phyloP scores from a whole-genome alignment of 92 coral and sea anemone species.

The Palythoa grandiflora region DNA sequence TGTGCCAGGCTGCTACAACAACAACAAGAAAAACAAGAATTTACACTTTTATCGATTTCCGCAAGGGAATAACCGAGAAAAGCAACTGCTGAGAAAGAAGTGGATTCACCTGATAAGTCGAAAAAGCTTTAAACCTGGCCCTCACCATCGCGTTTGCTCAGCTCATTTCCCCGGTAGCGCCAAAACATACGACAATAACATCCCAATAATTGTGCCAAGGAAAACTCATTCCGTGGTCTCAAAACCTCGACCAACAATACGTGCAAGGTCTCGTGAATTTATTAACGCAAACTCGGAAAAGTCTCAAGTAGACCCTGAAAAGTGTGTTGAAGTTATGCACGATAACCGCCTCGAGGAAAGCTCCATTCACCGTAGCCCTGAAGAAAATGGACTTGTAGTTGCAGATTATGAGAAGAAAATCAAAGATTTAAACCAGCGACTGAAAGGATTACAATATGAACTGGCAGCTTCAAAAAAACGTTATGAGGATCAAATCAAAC shows the following conservation, averaged over 20 bases:
- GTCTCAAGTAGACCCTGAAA: background rate
- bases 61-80: background rate
- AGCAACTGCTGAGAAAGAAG: background rate
- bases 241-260: background rate
- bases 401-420: slow-evolving; percentile 8
- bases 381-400: slow-evolving; percentile 7
- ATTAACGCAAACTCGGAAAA: slow-evolving; percentile 1
- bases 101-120: slow-evolving; percentile 1
- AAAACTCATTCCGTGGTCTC: background rate
- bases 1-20: slow-evolving; percentile 4
- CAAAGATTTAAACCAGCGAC: slow-evolving; percentile 19
- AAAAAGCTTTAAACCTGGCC: slow-evolving; percentile 1
- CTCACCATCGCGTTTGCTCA: slow-evolving; percentile 4
- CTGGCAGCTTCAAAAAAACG: slow-evolving; percentile 36
- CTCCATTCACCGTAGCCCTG: background rate
- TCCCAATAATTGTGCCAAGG: slow-evolving; percentile 2
- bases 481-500: slow-evolving; percentile 60
- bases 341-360: slow-evolving; percentile 3
- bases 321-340: background rate
- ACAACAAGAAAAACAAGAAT: background rate
- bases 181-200: background rate
- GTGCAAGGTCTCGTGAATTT: slow-evolving; percentile 6
- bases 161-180: slow-evolving; percentile 5
- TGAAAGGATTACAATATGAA: slow-evolving; percentile 55
- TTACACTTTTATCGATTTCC: slow-evolving; percentile 3